Conservation (phyloP, 2,113 vertebrate species). For the Vireo altiloquus region DNA sequence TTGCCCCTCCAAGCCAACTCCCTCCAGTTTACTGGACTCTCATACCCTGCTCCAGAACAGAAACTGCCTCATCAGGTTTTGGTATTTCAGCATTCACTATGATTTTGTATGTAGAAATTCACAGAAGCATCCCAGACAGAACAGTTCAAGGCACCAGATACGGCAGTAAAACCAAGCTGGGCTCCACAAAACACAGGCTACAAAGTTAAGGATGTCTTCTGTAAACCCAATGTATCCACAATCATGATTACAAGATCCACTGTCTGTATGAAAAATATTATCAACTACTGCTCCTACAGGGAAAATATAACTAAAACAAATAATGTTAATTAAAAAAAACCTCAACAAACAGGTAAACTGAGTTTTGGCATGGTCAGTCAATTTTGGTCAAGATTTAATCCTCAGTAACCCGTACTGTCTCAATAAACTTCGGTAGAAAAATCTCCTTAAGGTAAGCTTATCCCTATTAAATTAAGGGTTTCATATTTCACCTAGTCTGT, state of each 20-base stretch:
- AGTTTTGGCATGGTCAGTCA: background rate
- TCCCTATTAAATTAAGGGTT: background rate
- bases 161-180: rapidly evolving
- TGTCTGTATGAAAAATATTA: background rate
- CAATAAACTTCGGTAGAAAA: background rate
- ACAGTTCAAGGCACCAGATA: background rate
- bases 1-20: background rate
- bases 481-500: background rate
- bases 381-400: background rate
- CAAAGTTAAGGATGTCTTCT: background rate
- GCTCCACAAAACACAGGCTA: background rate
- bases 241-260: background rate
- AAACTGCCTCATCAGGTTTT: background rate
- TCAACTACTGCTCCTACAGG: background rate
- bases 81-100: background rate
- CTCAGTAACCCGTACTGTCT: background rate
- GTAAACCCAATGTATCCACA: background rate
- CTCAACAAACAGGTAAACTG: background rate
- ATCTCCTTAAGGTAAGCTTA: background rate
- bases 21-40: background rate
- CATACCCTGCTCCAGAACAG: background rate
- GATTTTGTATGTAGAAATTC: background rate
- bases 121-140: background rate
- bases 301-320: background rate
- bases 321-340: background rate